A percentile compares a stretch with the other conserved stretches of the same genome.
Conservation (phyloP, 2,888 invertebrate genomes). For the Limnephilus rhombicus region DNA sequence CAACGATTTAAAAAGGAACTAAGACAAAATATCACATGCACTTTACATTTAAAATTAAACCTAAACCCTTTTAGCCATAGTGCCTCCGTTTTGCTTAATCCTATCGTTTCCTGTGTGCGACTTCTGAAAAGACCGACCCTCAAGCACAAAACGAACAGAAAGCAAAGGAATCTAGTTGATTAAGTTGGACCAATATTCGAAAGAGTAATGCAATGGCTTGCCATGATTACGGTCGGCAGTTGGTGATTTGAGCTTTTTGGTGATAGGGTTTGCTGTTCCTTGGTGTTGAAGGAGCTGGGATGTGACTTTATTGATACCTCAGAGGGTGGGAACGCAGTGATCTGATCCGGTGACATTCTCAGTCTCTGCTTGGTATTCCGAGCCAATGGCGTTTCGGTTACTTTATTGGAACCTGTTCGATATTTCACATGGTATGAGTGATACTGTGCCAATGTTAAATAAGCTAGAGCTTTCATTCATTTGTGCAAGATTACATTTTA, state of each 20-base stretch:
- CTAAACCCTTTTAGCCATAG: not conserved
- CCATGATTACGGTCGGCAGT: not conserved
- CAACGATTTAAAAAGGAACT: not conserved
- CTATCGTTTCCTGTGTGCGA: not conserved
- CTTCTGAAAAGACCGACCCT: constrained; percentile 15
- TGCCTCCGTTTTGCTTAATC: not conserved
- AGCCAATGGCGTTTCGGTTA: constrained; percentile 44
- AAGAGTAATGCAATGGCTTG: not conserved
- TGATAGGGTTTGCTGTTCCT: not conserved
- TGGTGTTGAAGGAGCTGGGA: not conserved
- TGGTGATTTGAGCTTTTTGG: not conserved
- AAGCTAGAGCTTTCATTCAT: not conserved
- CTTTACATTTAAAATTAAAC: not conserved
- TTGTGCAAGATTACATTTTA: not conserved
- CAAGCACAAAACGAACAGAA: not conserved
- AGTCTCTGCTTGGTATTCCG: constrained; percentile 50
- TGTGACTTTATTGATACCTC: constrained; percentile 49
- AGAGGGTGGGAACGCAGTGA: constrained; percentile 54
- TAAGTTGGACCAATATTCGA: not conserved
- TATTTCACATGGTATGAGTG: not conserved
- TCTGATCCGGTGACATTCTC: constrained; percentile 54
- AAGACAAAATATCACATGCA: not conserved
- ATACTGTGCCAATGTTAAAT: not conserved
- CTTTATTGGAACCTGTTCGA: constrained; percentile 45
- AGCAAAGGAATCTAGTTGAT: not conserved